phyloP scores from a whole-genome alignment of 2,888 invertebrate genomes.

The Xestia rhomboidea region DNA sequence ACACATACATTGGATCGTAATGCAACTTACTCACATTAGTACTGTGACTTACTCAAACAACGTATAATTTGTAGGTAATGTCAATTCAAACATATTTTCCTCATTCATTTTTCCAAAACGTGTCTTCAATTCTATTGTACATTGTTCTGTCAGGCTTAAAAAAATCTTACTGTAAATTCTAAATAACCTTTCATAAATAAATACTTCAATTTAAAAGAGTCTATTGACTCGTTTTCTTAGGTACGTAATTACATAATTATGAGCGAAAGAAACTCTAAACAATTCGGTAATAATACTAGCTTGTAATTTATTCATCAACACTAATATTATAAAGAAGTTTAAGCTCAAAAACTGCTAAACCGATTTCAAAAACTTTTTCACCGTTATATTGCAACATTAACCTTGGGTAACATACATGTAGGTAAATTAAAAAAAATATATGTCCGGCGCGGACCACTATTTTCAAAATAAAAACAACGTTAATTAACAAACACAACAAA shows the following conservation, averaged over 20 bases:
- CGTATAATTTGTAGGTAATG: background rate
- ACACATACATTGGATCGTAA: too few species aligned
- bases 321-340: too few species aligned
- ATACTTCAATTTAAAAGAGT: conserved; percentile 1
- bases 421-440: too few species aligned
- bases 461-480: conserved; percentile 2
- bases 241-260: background rate
- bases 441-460: too few species aligned
- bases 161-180: conserved; percentile 13
- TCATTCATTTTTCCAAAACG: background rate
- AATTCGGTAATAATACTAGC: background rate
- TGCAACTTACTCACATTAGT: too few species aligned
- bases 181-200: conserved; percentile 14
- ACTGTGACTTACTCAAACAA: background rate
- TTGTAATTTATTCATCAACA: background rate
- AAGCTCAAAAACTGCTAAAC: too few species aligned
- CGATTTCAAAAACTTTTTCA: too few species aligned
- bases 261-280: background rate
- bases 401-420: too few species aligned
- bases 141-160: conserved; percentile 37
- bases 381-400: too few species aligned
- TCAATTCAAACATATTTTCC: background rate
- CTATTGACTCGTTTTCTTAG: background rate
- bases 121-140: conserved; percentile 15
- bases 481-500: background rate